These are phyloP conservation scores for Cossypha dichroa DNA, from an alignment of 2,797 vertebrate species.

Conservation along the genomic window DNA sequence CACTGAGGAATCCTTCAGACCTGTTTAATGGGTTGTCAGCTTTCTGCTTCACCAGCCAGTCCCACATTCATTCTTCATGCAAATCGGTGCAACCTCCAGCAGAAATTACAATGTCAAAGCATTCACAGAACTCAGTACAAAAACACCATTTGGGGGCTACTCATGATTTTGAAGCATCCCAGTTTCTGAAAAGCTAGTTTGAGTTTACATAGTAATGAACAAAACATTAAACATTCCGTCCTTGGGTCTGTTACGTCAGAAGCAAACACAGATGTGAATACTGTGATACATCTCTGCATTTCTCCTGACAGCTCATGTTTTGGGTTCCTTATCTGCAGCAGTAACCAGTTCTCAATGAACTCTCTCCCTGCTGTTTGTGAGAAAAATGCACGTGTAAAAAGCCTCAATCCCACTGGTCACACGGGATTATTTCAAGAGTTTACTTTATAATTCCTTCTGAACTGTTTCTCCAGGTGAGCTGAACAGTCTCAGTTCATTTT, in stretches of 20 bases:
- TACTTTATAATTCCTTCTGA: background rate
- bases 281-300: background rate
- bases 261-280: background rate
- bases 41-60: background rate
- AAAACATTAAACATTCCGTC: background rate
- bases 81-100: background rate
- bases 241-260: background rate
- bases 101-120: background rate
- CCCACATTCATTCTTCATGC: background rate
- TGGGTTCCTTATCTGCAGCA: background rate
- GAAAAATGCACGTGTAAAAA: background rate
- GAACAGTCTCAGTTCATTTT: background rate
- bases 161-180: background rate
- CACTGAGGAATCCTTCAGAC: background rate
- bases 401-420: background rate
- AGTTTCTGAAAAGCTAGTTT: background rate
- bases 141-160: background rate
- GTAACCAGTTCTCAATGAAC: background rate
- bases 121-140: background rate
- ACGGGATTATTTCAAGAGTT: background rate
- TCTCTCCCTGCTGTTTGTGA: background rate
- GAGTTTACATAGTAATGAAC: background rate
- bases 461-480: slow-evolving; percentile 8
- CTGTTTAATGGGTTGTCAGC: background rate
- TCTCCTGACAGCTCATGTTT: background rate